Conservation (phyloP, 2,888 invertebrate species). For the Campoletis raptor region DNA sequence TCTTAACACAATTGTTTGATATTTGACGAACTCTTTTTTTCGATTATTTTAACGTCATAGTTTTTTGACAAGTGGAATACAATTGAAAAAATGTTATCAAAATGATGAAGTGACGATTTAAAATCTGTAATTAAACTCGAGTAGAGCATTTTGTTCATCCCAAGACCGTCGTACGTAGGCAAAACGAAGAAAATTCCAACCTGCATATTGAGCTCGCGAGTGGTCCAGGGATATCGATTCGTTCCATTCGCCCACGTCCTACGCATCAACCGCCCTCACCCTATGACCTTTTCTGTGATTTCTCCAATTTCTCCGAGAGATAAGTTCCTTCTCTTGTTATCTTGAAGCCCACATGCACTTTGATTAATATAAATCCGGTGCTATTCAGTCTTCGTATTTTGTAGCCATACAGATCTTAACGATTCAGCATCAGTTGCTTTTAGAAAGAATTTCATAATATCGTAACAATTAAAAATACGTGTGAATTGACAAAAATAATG, state of each 20-base stretch:
- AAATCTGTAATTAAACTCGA: background rate
- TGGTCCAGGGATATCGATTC: slow-evolving; percentile 40
- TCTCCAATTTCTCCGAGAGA: slow-evolving; percentile 18
- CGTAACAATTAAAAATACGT: background rate
- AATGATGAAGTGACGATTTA: too few relatives aligned
- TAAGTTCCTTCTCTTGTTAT: background rate
- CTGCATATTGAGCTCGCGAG: background rate
- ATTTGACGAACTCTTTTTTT: too few relatives aligned
- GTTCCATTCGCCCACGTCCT: slow-evolving; percentile 43
- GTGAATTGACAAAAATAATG: background rate
- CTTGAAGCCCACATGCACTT: background rate
- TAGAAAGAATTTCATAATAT: background rate
- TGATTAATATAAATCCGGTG: background rate
- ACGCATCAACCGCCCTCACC: slow-evolving; percentile 29
- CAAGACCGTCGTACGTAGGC: background rate
- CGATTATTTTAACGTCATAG: background rate
- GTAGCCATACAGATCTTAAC: background rate
- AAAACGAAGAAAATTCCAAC: background rate
- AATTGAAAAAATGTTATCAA: too few relatives aligned
- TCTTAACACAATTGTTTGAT: too few relatives aligned
- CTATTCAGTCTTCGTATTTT: background rate
- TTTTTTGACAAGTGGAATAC: too few relatives aligned
- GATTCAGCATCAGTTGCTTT: background rate
- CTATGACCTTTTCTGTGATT: slow-evolving; percentile 40
- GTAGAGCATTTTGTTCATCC: background rate